Base-by-base conservation (phyloP, 2,113 vertebrate species). In the Thunnus maccoyii region DNA sequence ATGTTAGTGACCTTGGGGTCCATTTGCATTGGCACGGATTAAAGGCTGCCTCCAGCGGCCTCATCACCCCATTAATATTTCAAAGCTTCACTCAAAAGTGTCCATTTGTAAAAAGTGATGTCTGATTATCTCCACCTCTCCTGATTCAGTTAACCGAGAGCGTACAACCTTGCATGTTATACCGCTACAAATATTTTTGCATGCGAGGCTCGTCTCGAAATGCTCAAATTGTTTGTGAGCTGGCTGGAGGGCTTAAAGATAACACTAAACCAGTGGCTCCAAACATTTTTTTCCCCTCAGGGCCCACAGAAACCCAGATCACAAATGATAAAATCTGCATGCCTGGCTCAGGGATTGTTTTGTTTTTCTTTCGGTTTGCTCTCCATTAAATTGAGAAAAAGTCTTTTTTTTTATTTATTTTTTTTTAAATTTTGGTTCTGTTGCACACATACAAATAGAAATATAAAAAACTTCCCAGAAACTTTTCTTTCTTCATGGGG, bases 11-110 rank as follows among this genome's bases (percentile, higher is more conserved):
- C 91, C 89, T 91, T 86, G 89, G 72, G 86, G 82, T 78, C 75
- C 84, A 84, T 88, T 88, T 87, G 89, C 89, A 83, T 86, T 66
- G 80, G 83, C 84, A 48, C 51, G 66, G 77, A 89, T 89, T 88
- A 89, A 86, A 89, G 75, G 68, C 77, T 22, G 57, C 84, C 69
- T 86, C 78, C 60, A 73, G 75, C 17, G n/a, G 75, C 79, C 62
- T 66, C 78, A 65, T 78, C 79, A 18, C 41, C 47, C 66, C 86
- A 87, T 91, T 88, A 82, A 87, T 78, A 84, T 87, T 89, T 86
- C 72, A 89, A 75, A 69, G 46, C 61, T 72, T 55, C 15, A n/a
- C 68, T 88, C 66, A 77, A 48, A 85, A 75, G 68, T 80, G 82
- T 85, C 82, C 57, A 64, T 88, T 84, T 87, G 61, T 78, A 63